phyloP scores from a whole-genome alignment of 2,888 invertebrate species.

The Ypsolopha scabrella region DNA sequence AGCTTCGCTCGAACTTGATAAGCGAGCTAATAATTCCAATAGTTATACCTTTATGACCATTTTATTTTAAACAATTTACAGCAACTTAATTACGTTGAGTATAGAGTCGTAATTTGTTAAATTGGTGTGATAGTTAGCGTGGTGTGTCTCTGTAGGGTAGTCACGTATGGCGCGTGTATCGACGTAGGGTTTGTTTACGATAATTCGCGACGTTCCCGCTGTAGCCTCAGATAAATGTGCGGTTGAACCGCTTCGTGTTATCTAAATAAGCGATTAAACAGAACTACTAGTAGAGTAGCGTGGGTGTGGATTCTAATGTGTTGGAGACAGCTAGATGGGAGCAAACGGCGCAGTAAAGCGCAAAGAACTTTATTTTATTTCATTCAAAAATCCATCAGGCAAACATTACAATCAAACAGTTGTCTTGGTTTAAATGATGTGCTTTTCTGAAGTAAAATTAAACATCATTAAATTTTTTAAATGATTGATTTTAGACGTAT shows the following conservation, averaged over 20 bases:
- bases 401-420: no score
- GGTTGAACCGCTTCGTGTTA: background rate
- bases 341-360: no score
- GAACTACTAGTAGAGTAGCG: background rate
- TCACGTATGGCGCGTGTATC: conserved; percentile 15
- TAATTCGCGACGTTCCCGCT: conserved; percentile 23
- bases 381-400: no score
- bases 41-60: background rate
- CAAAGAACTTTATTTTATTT: no score
- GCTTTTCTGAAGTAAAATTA: no score
- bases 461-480: no score
- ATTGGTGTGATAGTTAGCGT: no score
- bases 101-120: no score
- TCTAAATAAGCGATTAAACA: conserved; percentile 2
- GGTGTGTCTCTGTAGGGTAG: conserved; percentile 1
- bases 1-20: background rate
- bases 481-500: no score
- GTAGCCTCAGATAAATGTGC: conserved; percentile 7
- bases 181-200: conserved; percentile 22
- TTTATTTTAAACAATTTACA: background rate
- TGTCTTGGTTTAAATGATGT: no score
- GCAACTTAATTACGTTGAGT: background rate
- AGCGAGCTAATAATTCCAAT: background rate
- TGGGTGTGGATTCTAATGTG: background rate
- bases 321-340: no score